These are phyloP conservation scores for Xestia xanthographa DNA, from an alignment of 2,888 invertebrate species.

Conservation along the genomic window DNA sequence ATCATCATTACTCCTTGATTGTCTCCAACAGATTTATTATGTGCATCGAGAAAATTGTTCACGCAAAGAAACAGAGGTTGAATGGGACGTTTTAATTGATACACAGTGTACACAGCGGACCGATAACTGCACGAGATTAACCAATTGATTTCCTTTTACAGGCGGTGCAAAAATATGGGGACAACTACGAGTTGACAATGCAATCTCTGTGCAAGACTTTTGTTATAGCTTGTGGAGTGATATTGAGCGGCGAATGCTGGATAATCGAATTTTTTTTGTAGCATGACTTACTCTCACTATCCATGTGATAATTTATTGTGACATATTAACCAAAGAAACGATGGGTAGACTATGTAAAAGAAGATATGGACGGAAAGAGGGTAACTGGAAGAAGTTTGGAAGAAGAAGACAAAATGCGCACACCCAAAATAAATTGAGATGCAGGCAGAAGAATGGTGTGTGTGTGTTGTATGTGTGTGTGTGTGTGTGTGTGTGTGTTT, in stretches of 20 bases:
- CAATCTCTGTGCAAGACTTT: constrained; percentile 18
- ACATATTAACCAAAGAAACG: neutral
- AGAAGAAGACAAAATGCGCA: neutral
- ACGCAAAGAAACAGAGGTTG: constrained; percentile 47
- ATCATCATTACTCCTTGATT: constrained; percentile 52
- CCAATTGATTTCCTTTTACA: constrained; percentile 64
- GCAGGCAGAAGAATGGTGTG: too few relatives aligned
- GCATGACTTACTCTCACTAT: neutral
- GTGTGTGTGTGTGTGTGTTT: too few relatives aligned
- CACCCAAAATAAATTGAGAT: too few relatives aligned
- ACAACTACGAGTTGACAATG: constrained; percentile 35
- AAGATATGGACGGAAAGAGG: neutral
- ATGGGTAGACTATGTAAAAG: neutral
- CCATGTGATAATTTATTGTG: neutral
- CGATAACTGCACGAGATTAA: constrained; percentile 71
- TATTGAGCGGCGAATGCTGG: neutral
- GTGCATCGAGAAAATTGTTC: constrained; percentile 50
- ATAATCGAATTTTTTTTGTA: neutral
- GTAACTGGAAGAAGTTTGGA: neutral
- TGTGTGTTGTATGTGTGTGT: too few relatives aligned
- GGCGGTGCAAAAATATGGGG: constrained; percentile 34
- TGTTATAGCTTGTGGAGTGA: constrained; percentile 1
- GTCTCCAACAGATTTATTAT: constrained; percentile 41
- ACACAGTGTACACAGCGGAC: constrained; percentile 67
- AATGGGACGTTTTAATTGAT: constrained; percentile 66